Evolutionary conservation across 2,113 vertebrate species (phyloP).

Genomic region (Murina feae): DNA sequence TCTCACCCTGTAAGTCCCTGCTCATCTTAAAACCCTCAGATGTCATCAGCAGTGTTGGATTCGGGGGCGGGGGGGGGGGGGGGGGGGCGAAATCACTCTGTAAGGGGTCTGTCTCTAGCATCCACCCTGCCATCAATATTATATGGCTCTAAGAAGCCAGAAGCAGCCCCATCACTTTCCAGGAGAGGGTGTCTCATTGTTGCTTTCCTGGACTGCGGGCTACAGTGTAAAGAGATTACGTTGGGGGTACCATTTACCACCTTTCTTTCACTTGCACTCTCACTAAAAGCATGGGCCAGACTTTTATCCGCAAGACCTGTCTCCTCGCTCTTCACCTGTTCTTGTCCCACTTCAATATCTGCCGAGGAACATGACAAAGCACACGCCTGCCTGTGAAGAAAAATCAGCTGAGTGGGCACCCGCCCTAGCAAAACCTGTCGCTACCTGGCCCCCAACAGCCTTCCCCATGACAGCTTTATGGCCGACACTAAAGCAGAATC

Average conservation of each 20-base stretch:
- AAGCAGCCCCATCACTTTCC: background rate
- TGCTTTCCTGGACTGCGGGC: background rate
- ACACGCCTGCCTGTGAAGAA: background rate
- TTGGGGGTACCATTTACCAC: background rate
- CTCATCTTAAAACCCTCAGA: background rate
- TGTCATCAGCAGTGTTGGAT: background rate
- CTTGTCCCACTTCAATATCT: constrained; percentile 20
- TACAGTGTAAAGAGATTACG: background rate
- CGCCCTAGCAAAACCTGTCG: constrained; percentile 58
- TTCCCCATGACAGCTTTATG: constrained; percentile 84
- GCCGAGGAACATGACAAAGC: constrained; percentile 42
- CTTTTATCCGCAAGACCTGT: background rate
- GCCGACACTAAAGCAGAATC: constrained; percentile 84
- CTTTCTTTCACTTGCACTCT: constrained; percentile 36
- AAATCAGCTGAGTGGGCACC: constrained; percentile 59
- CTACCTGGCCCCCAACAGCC: constrained; percentile 80
- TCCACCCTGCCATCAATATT: too few relatives aligned
- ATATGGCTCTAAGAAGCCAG: background rate
- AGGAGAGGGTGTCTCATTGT: background rate
- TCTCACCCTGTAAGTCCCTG: background rate
- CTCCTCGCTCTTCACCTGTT: constrained; percentile 21
- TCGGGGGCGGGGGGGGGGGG: background rate
- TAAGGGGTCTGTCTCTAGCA: background rate
- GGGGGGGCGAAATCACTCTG: rapidly evolving
- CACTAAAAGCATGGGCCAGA: background rate